phyloP scores from a whole-genome alignment of 2,888 invertebrate species.

The Itoplectis maculator region DNA sequence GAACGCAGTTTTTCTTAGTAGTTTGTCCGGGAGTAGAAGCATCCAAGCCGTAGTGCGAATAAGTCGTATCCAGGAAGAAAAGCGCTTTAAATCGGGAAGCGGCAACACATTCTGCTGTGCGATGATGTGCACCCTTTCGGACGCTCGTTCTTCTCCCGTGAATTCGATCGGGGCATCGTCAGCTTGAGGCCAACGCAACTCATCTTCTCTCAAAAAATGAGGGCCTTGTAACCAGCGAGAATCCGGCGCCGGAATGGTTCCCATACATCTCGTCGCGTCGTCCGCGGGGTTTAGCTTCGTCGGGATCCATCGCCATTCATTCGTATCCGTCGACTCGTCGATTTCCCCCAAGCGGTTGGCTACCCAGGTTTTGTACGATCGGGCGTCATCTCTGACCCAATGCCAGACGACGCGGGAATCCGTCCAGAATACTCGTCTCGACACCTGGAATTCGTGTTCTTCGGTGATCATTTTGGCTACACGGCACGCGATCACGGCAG shows the following conservation, averaged over 20 bases:
- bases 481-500: constrained; percentile 50
- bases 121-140: too few species aligned
- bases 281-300: constrained; percentile 65
- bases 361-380: constrained; percentile 19
- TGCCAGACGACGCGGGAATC: constrained; percentile 32
- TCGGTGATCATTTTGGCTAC: constrained; percentile 4
- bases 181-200: not conserved
- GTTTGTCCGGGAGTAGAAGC: constrained; percentile 44
- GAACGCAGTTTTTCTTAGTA: not conserved
- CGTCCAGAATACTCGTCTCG: constrained; percentile 20
- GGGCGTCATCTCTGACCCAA: constrained; percentile 44
- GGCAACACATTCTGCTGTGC: constrained; percentile 48
- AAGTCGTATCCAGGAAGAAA: constrained; percentile 47
- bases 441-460: constrained; percentile 22
- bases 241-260: not conserved
- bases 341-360: constrained; percentile 67
- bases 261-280: constrained; percentile 49
- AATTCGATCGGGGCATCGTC: too few species aligned
- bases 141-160: too few species aligned
- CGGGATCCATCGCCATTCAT: constrained; percentile 60
- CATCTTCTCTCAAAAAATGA: constrained; percentile 26
- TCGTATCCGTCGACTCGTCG: constrained; percentile 45
- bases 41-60: constrained; percentile 44
- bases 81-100: constrained; percentile 68
- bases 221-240: constrained; percentile 60